These are phyloP conservation scores for Heliconius congener DNA, from an alignment of 1,140 invertebrate species.

Conservation along the genomic window DNA sequence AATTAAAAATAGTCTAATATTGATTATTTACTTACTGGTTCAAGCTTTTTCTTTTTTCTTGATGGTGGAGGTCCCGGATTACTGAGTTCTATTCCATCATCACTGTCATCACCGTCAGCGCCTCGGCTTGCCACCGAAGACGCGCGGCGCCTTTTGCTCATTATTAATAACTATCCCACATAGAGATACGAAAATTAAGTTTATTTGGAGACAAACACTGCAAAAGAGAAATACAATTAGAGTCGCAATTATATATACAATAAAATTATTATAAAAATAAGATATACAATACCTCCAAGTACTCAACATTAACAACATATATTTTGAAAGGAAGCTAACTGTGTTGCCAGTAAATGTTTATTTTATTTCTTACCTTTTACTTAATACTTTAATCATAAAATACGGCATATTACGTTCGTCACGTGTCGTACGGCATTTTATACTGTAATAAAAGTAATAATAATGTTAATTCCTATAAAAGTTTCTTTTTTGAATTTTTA, in stretches of 20 bases:
- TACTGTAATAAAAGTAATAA: too few relatives aligned
- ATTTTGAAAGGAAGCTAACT: constrained; percentile 1
- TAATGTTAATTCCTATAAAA: too few relatives aligned
- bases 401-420: too few relatives aligned
- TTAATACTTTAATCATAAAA: too few relatives aligned
- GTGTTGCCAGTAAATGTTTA: background rate
- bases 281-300: background rate
- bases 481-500: too few relatives aligned
- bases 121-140: constrained; percentile 87
- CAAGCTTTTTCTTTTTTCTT: constrained; percentile 73
- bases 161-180: constrained; percentile 47
- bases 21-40: constrained; percentile 59
- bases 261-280: background rate
- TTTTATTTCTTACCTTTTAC: too few relatives aligned
- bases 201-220: background rate
- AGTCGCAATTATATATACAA: background rate
- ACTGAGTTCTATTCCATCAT: constrained; percentile 66
- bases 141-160: constrained; percentile 86
- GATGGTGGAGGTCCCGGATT: constrained; percentile 72
- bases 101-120: constrained; percentile 77
- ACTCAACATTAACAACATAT: background rate
- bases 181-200: background rate
- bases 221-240: background rate
- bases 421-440: too few relatives aligned
- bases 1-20: background rate